A percentile compares a stretch with the other conserved stretches of the same genome.
These are phyloP conservation scores for Leptinotarsa tumamoca DNA, from an alignment of 2,888 invertebrate species.

Conservation along the genomic window DNA sequence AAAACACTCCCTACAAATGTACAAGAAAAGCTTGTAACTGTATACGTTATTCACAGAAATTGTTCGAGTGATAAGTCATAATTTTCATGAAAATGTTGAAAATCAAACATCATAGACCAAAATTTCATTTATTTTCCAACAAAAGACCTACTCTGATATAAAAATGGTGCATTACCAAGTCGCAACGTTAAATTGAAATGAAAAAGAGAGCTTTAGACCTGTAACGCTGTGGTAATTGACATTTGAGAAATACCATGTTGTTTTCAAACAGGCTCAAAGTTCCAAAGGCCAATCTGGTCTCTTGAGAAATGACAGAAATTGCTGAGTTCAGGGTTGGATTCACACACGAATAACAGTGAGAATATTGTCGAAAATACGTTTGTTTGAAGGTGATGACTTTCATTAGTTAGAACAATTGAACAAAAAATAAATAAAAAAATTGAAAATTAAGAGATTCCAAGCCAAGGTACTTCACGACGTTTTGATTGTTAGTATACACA, in stretches of 20 bases:
- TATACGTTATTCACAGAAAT: no score
- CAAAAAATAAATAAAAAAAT: no score
- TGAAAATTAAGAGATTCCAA: no score
- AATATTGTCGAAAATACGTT: background rate
- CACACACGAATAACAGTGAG: background rate
- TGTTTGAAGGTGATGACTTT: no score
- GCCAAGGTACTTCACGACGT: no score
- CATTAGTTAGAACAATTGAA: no score
- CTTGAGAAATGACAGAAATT: constrained; percentile 25
- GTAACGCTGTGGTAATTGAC: constrained; percentile 44
- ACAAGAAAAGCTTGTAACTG: no score
- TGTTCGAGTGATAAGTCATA: no score
- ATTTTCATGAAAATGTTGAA: no score
- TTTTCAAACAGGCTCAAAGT: constrained; percentile 37
- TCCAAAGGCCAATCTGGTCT: constrained; percentile 43
- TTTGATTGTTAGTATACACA: no score
- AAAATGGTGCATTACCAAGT: constrained; percentile 20
- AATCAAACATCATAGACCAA: no score
- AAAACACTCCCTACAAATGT: no score
- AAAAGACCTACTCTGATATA: background rate
- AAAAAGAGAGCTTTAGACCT: constrained; percentile 32
- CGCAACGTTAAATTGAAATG: constrained; percentile 25
- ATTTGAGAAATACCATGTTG: constrained; percentile 47
- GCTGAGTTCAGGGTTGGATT: background rate
- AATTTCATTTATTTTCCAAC: background rate